These are phyloP conservation scores for Cephus nigrinus DNA, from an alignment of 2,888 invertebrate species.

Conservation along the genomic window DNA sequence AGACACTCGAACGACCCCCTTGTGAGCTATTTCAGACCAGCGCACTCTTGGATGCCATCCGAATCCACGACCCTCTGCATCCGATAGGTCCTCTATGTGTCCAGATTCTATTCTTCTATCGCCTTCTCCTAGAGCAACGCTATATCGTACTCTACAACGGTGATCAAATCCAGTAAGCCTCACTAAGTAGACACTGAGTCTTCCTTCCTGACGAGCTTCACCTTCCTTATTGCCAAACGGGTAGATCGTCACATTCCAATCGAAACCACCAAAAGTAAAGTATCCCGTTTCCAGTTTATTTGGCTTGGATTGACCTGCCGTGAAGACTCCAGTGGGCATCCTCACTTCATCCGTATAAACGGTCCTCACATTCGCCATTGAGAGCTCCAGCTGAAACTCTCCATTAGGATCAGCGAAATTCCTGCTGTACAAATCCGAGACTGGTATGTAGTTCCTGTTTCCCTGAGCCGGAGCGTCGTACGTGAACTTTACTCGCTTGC, in stretches of 20 bases:
- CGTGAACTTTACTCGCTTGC: slow-evolving; percentile 79
- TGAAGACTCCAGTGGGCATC: slow-evolving; percentile 56
- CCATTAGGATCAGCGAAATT: slow-evolving; percentile 84
- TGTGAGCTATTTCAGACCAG: slow-evolving; percentile 71
- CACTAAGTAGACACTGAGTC: slow-evolving; percentile 73
- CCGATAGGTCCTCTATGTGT: slow-evolving; percentile 77
- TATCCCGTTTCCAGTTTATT: slow-evolving; percentile 73
- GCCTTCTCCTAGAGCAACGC: slow-evolving; percentile 76
- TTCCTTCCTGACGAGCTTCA: slow-evolving; percentile 60
- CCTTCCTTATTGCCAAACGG: slow-evolving; percentile 72
- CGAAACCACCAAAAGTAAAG: slow-evolving; percentile 84
- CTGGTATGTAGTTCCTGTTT: slow-evolving; percentile 78
- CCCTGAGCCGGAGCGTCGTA: slow-evolving; percentile 79
- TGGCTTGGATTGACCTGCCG: slow-evolving; percentile 53
- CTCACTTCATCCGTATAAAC: slow-evolving; percentile 78
- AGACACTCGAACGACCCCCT: slow-evolving; percentile 75
- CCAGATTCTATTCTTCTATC: slow-evolving; percentile 77
- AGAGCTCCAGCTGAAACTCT: slow-evolving; percentile 83
- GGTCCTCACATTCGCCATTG: slow-evolving; percentile 80
- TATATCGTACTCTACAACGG: slow-evolving; percentile 80
- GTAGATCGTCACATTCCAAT: slow-evolving; percentile 80
- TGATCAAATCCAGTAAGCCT: slow-evolving; percentile 86
- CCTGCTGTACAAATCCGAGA: slow-evolving; percentile 76
- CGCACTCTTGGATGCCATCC: slow-evolving; percentile 78
- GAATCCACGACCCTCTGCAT: slow-evolving; percentile 77